Evolutionary conservation across 2,797 vertebrate species (phyloP), one percentile per base, ranked within the genome.

Genomic region (Sebastes oblongus): DNA sequence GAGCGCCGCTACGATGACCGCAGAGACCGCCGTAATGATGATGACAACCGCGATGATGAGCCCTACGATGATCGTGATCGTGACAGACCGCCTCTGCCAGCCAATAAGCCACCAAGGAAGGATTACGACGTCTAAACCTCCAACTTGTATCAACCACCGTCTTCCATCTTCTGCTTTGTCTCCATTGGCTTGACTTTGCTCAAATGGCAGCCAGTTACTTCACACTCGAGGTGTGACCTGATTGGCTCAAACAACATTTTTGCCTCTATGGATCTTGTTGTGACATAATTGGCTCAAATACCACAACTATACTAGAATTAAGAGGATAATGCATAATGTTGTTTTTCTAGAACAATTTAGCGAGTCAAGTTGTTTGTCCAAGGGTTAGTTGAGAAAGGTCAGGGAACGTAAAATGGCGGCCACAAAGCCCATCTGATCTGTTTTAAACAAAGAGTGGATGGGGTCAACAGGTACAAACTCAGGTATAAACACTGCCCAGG

Each of bases 31-130:
- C 70, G 10, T 11, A 20, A 30, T 18, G 60, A 82, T 13, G 71
- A 82, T 13, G 68, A 88, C 6, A 74, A 83, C 24, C 83, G 72
- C 42, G 72, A 87, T 1, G 89, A 93, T 32, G 87, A 88, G 24
- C 80, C 80, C 22, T 69, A 88, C 1, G 83, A 91, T 25, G 88
- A 89, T 3, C 77, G n/a, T 36, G 83, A 85, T 2, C 77, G n/a
- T 36, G 83, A 85, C 29, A 89, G 61, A 82, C 86, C 93, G 5
- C 82, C 88, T 0, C 22, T 88, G 16, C 92, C 93, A 4, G 27
- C 70, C 60, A 91, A 78, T 65, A 94, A 94, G 46, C 93, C 93
- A 10, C 20, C 66, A 3, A 76, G 81, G 58, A 91, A 18, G 24
- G 84, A 86, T 16, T 80, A 87, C 0, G 55, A 81, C 1, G 42